A percentile compares a stretch with the other conserved stretches of the same genome.
Conservation (phyloP, 2,888 invertebrate species). For the Lithophane semibrunnea region DNA sequence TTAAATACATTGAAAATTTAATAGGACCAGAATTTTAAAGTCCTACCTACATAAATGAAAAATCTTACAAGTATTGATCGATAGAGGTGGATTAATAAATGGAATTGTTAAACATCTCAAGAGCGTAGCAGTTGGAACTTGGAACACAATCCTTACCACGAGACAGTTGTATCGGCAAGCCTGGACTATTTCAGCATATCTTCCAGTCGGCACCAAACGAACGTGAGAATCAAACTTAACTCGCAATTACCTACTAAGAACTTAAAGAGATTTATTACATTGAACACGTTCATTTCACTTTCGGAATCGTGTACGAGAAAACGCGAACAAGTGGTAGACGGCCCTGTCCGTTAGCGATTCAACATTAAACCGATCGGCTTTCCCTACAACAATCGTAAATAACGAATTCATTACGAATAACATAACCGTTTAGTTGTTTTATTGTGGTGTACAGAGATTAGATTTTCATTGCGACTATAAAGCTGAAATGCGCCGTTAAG, state of each 20-base stretch:
- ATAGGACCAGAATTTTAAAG: not conserved
- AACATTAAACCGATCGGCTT: slow-evolving; percentile 72
- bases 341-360: slow-evolving; percentile 68
- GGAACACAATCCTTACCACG: slow-evolving; percentile 38
- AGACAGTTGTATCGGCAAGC: slow-evolving; percentile 59
- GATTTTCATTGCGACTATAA: slow-evolving; percentile 72
- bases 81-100: slow-evolving; percentile 6
- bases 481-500: slow-evolving; percentile 52
- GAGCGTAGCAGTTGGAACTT: slow-evolving; percentile 6
- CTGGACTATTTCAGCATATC: slow-evolving; percentile 50
- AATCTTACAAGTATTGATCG: not conserved
- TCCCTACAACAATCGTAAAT: slow-evolving; percentile 83
- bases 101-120: slow-evolving; percentile 35
- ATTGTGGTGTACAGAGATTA: slow-evolving; percentile 74
- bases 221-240: slow-evolving; percentile 66
- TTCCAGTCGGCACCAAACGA: slow-evolving; percentile 51
- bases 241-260: slow-evolving; percentile 74
- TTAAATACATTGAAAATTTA: not conserved
- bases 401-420: slow-evolving; percentile 83
- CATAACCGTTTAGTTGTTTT: slow-evolving; percentile 74
- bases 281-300: slow-evolving; percentile 83
- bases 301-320: slow-evolving; percentile 83
- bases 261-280: slow-evolving; percentile 79
- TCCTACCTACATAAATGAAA: not conserved
- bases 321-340: slow-evolving; percentile 79